Percentiles rank a stretch among this genome's conserved stretches.
phyloP scores from a whole-genome alignment of 2,797 vertebrate genomes.

The Telmatherina bonti region DNA sequence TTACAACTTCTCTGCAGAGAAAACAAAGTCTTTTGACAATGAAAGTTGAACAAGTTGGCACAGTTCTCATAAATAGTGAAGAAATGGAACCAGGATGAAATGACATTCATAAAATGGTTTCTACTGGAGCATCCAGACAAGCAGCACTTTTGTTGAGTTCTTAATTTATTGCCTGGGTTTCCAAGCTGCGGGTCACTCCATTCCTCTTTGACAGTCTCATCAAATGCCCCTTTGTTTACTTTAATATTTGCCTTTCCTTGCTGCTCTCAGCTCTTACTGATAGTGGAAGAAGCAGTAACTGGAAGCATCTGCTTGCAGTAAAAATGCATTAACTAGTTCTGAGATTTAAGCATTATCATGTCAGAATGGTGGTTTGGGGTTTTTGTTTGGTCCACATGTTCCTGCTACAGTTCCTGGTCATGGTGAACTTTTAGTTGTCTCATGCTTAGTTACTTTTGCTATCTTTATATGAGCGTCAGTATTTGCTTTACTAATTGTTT shows the following conservation, averaged over 20 bases:
- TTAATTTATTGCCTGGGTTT: conserved; percentile 5
- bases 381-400: neutral
- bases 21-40: neutral
- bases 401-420: neutral
- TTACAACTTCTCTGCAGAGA: neutral
- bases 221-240: conserved; percentile 50
- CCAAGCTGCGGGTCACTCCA: neutral
- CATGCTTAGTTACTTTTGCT: too few species aligned
- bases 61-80: neutral
- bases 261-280: conserved; percentile 12
- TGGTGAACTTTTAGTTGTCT: neutral
- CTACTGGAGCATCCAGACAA: conserved; percentile 20
- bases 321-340: neutral
- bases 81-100: neutral
- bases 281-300: conserved; percentile 11
- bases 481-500: too few species aligned
- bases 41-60: neutral
- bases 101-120: neutral
- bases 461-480: too few species aligned
- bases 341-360: neutral
- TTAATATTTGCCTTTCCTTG: conserved; percentile 15
- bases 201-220: conserved; percentile 7
- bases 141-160: conserved; percentile 28
- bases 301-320: neutral
- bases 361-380: neutral